Conservation (phyloP, 2,113 vertebrate species). For the Edolisoma coerulescens region DNA sequence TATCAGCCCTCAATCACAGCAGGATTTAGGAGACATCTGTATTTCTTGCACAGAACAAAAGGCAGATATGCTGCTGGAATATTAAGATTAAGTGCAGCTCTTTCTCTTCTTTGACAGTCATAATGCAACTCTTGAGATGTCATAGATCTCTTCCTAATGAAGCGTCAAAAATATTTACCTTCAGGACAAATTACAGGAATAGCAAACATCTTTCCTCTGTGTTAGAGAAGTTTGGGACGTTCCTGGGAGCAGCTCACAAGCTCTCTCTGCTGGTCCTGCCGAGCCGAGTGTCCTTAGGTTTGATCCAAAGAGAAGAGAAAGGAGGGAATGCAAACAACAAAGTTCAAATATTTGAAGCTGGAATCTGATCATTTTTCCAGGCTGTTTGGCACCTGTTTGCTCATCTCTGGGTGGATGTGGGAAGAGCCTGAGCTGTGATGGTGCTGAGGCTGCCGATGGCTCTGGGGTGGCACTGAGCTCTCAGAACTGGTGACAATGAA, state of each 20-base stretch:
- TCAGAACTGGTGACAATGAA: neutral
- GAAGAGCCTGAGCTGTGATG: neutral
- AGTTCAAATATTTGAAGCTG: neutral
- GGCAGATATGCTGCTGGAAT: neutral
- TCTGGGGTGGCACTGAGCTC: neutral
- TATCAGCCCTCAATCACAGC: neutral
- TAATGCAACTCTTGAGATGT: conserved; percentile 16
- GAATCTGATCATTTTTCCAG: neutral
- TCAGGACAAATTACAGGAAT: conserved; percentile 22
- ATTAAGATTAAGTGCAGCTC: conserved; percentile 20
- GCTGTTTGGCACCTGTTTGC: neutral
- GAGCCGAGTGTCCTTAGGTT: neutral
- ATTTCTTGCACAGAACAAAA: conserved; percentile 1
- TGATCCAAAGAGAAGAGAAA: neutral
- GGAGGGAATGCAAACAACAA: neutral
- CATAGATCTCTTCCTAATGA: conserved; percentile 45
- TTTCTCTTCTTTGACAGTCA: conserved; percentile 54
- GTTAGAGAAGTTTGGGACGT: neutral
- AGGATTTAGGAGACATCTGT: conserved; percentile 15
- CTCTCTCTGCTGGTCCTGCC: neutral
- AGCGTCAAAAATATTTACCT: conserved; percentile 56
- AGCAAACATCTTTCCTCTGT: neutral
- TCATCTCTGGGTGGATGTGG: neutral
- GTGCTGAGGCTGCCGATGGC: neutral
- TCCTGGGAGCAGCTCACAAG: neutral